Evolutionary conservation across 2,113 vertebrate species (phyloP), one percentile per base, ranked within the genome.

Genomic region (Neolamprologus hecqui): DNA sequence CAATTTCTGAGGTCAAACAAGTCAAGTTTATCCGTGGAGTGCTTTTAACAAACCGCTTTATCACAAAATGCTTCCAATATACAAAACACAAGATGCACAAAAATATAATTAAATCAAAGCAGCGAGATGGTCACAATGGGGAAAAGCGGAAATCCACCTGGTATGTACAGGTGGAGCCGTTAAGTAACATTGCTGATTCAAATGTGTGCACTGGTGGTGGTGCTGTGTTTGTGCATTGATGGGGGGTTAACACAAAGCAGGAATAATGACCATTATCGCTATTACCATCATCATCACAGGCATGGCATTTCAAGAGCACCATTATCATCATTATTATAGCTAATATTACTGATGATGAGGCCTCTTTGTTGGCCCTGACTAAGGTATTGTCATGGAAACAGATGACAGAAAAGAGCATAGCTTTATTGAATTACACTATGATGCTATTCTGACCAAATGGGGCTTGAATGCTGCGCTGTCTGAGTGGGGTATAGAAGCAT

Each of bases 321-420:
- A 93, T 95, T 95, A 95, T 95, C 92, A 92, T 95, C 91, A 94
- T 95, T 96, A 95, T 95, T 95, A 95, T 86, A 42, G 92, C 93
- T 96, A 96, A 95, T 96, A 96, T 95, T 92, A 92, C 93, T 92
- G 93, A 95, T 93, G 92, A 92, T 94, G 93, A 92, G 91, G 92
- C 90, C 88, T 89, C 88, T 93, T 77, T 81, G 87, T 92, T 92
- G 93, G 93, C 93, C 93, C 94, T 75, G 90, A 84, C 92, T 92
- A 87, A 94, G 89, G 84, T 83, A 94, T 96, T 70, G 84, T 92
- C 94, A 96, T 96, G 95, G 95, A 93, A 96, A 96, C 94, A 93
- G 94, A 94, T 91, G 93, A 90, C 89, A 94, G 88, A 88, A 95
- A 95, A 92, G 89, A 90, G 84, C 87, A 89, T 55, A 84, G 89